Evolutionary conservation across 2,113 vertebrate species (phyloP), one percentile per base, ranked within the genome.

Genomic region (Callopanchax toddi): DNA sequence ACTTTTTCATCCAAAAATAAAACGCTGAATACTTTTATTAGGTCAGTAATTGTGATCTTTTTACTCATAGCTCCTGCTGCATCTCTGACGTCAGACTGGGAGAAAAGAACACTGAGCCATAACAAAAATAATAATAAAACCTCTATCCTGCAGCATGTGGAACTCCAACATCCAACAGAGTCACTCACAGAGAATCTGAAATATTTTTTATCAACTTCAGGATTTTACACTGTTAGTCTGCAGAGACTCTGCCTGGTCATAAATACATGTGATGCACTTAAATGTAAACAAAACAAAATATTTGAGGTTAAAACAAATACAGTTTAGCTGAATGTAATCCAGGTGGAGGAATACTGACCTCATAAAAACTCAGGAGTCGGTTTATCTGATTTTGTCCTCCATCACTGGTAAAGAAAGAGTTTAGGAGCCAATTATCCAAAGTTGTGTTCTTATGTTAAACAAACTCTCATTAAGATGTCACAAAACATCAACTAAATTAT

Each of bases 181-280:
- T 57, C 64, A 10, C 37, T 56, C 50, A 7, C 5, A 0, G 39
- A 42, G 71, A 85, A 79, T 82, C 34, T 13, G 2, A 71, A 67
- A 5, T 22, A 64, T 73, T 52, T 32, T 44, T 66, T 48, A 45
- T 56, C 26, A 4, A 18, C 3, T 29, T 76, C 13, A 34, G n/a
- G 25, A 49, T 60, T 74, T 75, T 53, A 78, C 77, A 60, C 69
- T 11, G 23, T 59, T 39, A 62, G 34, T 21, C 32, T 36, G 46
- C 5, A 7, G 20, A 46, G n/a, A 53, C 11, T 57, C 40, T 5
- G 1, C 50, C 21, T 39, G 37, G 11, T 37, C 52, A n/a, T n/a
- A n/a, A n/a, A n/a, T n/a, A n/a, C n/a, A n/a, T n/a, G n/a, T n/a
- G n/a, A n/a, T n/a, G n/a, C n/a, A n/a, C n/a, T n/a, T n/a, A n/a